These are phyloP conservation scores for Callimorpha dominula DNA, from an alignment of 2,888 invertebrate genomes.

Conservation along the genomic window DNA sequence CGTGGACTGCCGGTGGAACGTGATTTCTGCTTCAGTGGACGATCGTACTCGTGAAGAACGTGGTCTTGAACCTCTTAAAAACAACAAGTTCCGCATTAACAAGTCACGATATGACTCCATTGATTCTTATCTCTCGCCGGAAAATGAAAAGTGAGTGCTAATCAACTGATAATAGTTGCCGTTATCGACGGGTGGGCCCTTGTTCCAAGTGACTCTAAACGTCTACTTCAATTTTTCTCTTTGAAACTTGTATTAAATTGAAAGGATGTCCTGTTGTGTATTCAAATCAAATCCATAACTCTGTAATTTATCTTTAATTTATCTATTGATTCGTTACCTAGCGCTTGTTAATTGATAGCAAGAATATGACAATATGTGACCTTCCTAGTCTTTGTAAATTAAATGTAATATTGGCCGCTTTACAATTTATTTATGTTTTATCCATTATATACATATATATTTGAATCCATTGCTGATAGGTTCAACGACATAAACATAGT, in stretches of 20 bases:
- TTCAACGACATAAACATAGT: slow-evolving; percentile 98
- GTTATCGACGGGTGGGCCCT: neutral
- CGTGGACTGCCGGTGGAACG: slow-evolving; percentile 99
- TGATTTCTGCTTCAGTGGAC: slow-evolving; percentile 98
- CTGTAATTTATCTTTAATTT: neutral
- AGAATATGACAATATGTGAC: neutral
- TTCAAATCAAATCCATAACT: neutral
- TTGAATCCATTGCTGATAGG: slow-evolving; percentile 62
- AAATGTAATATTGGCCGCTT: neutral
- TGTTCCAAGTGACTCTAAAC: neutral
- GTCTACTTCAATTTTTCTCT: neutral
- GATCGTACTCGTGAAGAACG: slow-evolving; percentile 97
- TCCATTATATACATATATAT: neutral
- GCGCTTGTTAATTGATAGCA: neutral
- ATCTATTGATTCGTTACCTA: neutral
- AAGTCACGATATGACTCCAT: slow-evolving; percentile 99
- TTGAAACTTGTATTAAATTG: neutral
- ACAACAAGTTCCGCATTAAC: slow-evolving; percentile 93
- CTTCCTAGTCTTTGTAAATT: too few relatives aligned
- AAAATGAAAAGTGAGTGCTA: slow-evolving; percentile 89
- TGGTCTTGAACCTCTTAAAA: slow-evolving; percentile 90
- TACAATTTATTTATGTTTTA: too few relatives aligned
- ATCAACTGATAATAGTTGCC: neutral
- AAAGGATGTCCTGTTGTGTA: neutral
- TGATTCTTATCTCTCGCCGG: slow-evolving; percentile 97